These are phyloP conservation scores for Cynopterus sphinx DNA, from an alignment of 2,797 vertebrate genomes.

Conservation along the genomic window DNA sequence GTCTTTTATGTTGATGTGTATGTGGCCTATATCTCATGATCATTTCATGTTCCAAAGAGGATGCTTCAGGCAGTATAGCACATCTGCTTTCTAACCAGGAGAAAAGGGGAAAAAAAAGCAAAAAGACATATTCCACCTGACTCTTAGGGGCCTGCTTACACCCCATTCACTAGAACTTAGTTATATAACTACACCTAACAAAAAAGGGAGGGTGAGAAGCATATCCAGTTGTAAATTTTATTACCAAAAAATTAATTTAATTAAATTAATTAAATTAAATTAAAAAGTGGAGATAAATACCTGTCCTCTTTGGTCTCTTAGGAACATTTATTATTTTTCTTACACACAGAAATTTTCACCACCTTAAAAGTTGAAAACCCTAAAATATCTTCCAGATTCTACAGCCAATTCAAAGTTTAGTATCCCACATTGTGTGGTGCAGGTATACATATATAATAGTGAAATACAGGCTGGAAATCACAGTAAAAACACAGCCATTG, in stretches of 20 bases:
- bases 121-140: background rate
- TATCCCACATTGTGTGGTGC: background rate
- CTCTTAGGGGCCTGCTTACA: background rate
- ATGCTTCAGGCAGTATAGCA: fast-evolving
- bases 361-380: background rate
- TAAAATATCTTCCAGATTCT: background rate
- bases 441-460: background rate
- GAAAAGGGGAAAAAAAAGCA: background rate
- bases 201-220: background rate
- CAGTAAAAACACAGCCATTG: background rate
- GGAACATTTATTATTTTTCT: background rate
- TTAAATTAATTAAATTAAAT: too few relatives aligned
- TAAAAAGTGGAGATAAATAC: background rate
- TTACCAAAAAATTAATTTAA: background rate
- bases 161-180: background rate
- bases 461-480: background rate
- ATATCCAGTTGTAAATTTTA: background rate
- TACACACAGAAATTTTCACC: background rate
- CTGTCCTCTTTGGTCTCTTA: background rate
- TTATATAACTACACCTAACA: background rate
- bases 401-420: background rate
- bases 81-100: background rate
- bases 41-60: background rate
- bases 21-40: background rate
- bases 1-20: background rate